Percentiles rank a stretch among this genome's conserved stretches.
Evolutionary conservation across 2,888 invertebrate genomes (phyloP).

Genomic region (Mesopsocus fuscifrons): DNA sequence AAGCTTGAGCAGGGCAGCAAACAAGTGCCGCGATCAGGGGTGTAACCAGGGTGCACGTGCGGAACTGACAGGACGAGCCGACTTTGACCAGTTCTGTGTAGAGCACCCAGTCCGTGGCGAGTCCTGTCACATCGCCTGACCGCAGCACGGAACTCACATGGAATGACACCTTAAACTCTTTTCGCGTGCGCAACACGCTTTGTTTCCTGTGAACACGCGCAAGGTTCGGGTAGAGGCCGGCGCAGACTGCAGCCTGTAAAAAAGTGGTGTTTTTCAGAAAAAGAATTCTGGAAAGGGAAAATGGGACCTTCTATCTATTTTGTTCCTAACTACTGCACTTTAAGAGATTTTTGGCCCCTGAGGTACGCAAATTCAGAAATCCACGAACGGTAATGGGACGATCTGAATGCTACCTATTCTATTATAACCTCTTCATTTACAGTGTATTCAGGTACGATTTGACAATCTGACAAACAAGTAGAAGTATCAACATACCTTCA

Average conservation of each 20-base stretch:
- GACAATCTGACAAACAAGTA: too few relatives aligned
- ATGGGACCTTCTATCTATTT: too few relatives aligned
- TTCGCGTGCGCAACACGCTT: slow-evolving; percentile 39
- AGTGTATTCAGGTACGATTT: too few relatives aligned
- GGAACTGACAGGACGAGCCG: slow-evolving; percentile 46
- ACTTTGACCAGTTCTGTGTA: slow-evolving; percentile 69
- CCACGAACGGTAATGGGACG: too few relatives aligned
- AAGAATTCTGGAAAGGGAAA: too few relatives aligned
- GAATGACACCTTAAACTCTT: slow-evolving; percentile 39
- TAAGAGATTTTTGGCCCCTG: too few relatives aligned
- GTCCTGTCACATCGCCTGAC: slow-evolving; percentile 22
- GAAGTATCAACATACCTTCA: slow-evolving; percentile 79
- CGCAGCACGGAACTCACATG: slow-evolving; percentile 39
- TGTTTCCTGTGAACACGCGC: slow-evolving; percentile 49
- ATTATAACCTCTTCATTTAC: too few relatives aligned
- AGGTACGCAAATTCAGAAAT: too few relatives aligned
- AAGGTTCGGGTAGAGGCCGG: slow-evolving; percentile 80
- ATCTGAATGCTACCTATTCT: too few relatives aligned
- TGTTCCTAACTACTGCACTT: too few relatives aligned
- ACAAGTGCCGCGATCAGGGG: slow-evolving; percentile 63
- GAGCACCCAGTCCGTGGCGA: slow-evolving; percentile 67
- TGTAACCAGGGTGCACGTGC: slow-evolving; percentile 63
- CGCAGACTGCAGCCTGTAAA: slow-evolving; percentile 61
- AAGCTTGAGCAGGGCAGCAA: slow-evolving; percentile 46
- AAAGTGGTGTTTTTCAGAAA: too few relatives aligned